Conservation (phyloP, 2,113 vertebrate species). For the Chaetorhynchus papuensis region DNA sequence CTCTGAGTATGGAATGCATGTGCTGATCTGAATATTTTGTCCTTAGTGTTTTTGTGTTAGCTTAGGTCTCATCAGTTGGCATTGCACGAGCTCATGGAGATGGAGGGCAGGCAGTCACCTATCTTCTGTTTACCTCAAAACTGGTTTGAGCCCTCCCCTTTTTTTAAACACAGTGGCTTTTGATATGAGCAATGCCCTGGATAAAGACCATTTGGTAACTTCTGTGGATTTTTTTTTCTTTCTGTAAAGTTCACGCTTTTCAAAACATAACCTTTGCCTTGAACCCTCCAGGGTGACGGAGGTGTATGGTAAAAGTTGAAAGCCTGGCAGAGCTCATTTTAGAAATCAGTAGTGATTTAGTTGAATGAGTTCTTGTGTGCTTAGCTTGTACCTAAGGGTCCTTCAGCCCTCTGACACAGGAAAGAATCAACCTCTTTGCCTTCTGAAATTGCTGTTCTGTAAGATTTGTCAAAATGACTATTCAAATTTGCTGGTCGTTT, state of each 20-base stretch:
- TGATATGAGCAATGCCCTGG: not conserved
- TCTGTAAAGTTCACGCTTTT: not conserved
- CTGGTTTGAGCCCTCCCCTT: not conserved
- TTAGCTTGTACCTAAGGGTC: not conserved
- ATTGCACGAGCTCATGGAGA: accelerated
- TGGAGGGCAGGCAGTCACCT: accelerated
- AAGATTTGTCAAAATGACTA: not conserved
- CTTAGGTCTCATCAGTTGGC: not conserved
- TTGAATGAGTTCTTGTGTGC: not conserved
- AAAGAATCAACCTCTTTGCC: not conserved
- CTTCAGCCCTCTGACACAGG: not conserved
- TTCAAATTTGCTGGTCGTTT: not conserved
- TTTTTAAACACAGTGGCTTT: not conserved
- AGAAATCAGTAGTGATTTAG: not conserved
- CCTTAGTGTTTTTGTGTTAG: not conserved
- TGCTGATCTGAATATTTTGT: not conserved
- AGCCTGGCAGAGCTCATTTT: not conserved
- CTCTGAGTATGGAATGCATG: not conserved
- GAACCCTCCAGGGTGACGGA: not conserved
- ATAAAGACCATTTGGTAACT: not conserved
- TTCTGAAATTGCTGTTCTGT: accelerated
- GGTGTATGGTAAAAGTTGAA: not conserved
- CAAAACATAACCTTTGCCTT: not conserved
- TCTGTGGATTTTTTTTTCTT: not conserved
- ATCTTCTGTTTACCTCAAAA: not conserved